Percentiles rank a stretch among this genome's conserved stretches.
Conservation (phyloP, 2,113 vertebrate species). For the Blennius ocellaris region DNA sequence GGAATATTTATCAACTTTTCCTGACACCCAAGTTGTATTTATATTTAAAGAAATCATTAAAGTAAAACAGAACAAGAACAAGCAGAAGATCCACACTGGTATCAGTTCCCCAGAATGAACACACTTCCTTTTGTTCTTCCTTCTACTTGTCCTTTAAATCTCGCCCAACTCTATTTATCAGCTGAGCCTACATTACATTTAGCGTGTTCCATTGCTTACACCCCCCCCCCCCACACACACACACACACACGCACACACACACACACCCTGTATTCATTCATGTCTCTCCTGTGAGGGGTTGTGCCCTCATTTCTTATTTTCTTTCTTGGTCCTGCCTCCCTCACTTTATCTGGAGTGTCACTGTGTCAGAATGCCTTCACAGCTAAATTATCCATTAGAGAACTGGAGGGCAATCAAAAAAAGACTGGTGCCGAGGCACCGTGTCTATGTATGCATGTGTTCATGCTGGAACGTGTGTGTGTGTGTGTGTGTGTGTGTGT, state of each 20-base stretch:
- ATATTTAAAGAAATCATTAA: no score
- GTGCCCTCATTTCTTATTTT: conserved; percentile 56
- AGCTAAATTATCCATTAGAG: conserved; percentile 71
- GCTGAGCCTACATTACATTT: background rate
- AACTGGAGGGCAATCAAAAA: conserved; percentile 69
- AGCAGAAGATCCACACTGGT: no score
- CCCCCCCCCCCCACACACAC: no score
- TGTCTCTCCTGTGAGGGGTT: conserved; percentile 35
- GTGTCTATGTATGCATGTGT: conserved; percentile 10
- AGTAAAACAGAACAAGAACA: no score
- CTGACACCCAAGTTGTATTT: no score
- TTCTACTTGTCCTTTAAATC: background rate
- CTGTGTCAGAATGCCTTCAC: conserved; percentile 63
- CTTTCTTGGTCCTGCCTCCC: conserved; percentile 36
- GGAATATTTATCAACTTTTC: no score
- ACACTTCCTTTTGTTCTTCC: background rate
- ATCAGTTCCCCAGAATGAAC: no score
- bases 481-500: conserved; percentile 30
- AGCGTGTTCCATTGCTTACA: background rate
- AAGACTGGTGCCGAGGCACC: conserved; percentile 32
- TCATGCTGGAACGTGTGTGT: background rate
- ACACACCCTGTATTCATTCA: background rate
- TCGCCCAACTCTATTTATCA: background rate
- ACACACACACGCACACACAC: no score
- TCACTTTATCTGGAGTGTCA: conserved; percentile 66